Evolutionary conservation across 92 coral and sea anemone genomes (phyloP), one percentile per base, ranked within the genome.

Genomic region (Epizoanthus scotinus): DNA sequence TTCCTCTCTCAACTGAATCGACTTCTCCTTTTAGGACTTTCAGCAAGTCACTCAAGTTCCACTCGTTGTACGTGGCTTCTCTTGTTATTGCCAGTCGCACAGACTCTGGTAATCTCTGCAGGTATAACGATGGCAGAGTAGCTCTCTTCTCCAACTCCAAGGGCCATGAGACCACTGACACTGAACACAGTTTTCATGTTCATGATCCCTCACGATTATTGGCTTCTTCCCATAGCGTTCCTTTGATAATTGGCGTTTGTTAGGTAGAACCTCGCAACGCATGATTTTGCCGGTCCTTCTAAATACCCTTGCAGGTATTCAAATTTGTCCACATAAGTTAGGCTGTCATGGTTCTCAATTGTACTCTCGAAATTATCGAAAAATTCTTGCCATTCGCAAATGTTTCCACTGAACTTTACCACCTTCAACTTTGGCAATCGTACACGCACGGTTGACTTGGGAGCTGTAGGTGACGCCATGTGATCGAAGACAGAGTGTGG

Each of bases 81-180:
- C 15, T 12, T 19, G 58, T 19, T 53, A 53, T 53, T 9, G n/a
- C 58, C 8, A 53, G n/a, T n/a, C n/a, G n/a, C n/a, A n/a, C n/a
- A 2, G 7, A 53, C 2, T 53, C 7, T 9, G 1, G 58, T 17
- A 86, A 38, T 13, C 80, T n/a, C 6, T 19, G 82, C 44, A 3
- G 87, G 92, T 63, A 89, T 90, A n/a, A 83, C 86, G 44, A 89
- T 89, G 19, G 81, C 63, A 5, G 78, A 71, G 70, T 89, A 89
- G 0, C 80, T 49, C 0, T 47, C 62, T n/a, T 77, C 78, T 0
- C 70, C 55, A 6, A 73, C 72, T 5, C 54, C 50, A 8, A 74
- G 61, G 22, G 86, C 79, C 15, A 73, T 17, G 8, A 86, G 52
- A 25, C 83, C 90, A 2, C 70, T 63, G 19, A 12, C 84, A 17